Conservation (phyloP, 2,797 vertebrate genomes). For the Sebastiscus albofasciatus region DNA sequence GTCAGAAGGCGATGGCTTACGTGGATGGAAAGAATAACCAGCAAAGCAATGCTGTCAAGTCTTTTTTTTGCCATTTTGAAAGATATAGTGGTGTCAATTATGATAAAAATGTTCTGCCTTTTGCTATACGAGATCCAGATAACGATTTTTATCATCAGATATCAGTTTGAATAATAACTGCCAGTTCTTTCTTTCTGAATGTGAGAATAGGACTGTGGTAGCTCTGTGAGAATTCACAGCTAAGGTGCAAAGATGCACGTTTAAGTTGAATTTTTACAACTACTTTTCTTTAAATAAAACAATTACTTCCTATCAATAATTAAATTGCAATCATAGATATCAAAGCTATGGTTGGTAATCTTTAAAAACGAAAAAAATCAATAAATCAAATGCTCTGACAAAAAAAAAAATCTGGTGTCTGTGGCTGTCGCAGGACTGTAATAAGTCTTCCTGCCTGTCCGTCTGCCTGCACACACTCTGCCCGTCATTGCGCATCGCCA, state of each 20-base stretch:
- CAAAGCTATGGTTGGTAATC: not conserved
- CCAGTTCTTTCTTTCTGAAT: conserved; percentile 4
- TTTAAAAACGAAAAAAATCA: no score
- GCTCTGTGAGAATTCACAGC: conserved; percentile 13
- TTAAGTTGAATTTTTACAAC: not conserved
- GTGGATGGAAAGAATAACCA: conserved; percentile 3
- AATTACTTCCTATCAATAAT: not conserved
- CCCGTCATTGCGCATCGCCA: no score
- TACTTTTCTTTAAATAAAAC: not conserved
- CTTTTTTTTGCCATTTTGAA: conserved; percentile 4
- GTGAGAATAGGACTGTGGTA: not conserved
- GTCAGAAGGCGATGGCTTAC: not conserved
- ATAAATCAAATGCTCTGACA: no score
- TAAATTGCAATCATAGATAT: not conserved
- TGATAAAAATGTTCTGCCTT: conserved; percentile 14
- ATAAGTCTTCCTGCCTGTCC: no score
- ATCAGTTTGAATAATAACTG: not conserved
- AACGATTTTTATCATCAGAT: conserved; percentile 5
- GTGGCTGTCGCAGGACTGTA: no score
- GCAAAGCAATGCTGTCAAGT: conserved; percentile 10
- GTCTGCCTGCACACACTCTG: no score
- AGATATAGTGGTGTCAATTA: not conserved
- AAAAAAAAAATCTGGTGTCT: no score
- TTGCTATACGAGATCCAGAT: not conserved
- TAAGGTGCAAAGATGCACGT: not conserved